phyloP scores from a whole-genome alignment of 2,113 vertebrate species.

The Pachypanchax playfairii region DNA sequence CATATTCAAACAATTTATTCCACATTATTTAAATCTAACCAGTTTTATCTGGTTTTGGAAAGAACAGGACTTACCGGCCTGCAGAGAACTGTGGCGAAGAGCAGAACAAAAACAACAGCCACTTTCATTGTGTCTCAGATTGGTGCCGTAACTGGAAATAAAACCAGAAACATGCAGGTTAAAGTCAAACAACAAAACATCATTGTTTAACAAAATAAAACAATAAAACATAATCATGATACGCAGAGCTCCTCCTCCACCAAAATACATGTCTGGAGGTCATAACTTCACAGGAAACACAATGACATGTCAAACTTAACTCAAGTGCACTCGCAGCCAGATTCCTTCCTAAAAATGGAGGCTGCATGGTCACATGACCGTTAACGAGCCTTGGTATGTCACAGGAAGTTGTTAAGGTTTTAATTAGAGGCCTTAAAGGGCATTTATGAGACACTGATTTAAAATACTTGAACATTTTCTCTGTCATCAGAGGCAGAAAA shows the following conservation, averaged over 20 bases:
- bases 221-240: conserved; percentile 15
- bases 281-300: conserved; percentile 55
- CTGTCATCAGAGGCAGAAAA: conserved; percentile 51
- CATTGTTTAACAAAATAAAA: conserved; percentile 6
- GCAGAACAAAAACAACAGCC: conserved; percentile 73
- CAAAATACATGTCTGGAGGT: conserved; percentile 10
- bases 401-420: conserved; percentile 50
- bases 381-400: conserved; percentile 26
- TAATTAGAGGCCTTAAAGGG: conserved; percentile 47
- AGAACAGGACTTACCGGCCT: conserved; percentile 68
- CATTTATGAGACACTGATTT: conserved; percentile 13
- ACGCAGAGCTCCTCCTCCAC: not conserved
- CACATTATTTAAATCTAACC: too few relatives aligned
- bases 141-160: conserved; percentile 46
- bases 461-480: conserved; percentile 28
- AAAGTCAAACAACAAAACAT: conserved; percentile 22
- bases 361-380: conserved; percentile 26
- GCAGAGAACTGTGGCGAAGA: conserved; percentile 77
- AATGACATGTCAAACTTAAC: conserved; percentile 48
- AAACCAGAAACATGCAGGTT: conserved; percentile 20
- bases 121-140: conserved; percentile 76
- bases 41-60: not conserved
- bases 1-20: not conserved
- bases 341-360: conserved; percentile 48
- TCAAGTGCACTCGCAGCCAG: conserved; percentile 1